Base-by-base conservation (phyloP, 2,888 invertebrate species). In the Perdita meconis region DNA sequence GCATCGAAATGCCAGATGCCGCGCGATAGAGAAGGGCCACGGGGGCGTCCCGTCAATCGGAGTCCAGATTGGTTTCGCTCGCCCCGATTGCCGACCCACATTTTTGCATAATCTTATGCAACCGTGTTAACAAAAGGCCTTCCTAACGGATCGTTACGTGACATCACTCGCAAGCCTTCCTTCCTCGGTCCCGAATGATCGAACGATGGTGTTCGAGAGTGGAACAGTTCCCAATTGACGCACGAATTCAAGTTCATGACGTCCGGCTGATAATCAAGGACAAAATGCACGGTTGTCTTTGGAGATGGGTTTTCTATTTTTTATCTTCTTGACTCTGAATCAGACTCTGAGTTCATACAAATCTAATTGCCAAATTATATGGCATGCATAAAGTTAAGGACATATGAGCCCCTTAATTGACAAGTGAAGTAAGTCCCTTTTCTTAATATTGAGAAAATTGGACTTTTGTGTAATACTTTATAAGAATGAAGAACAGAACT, bases 41-140 rank as follows among this genome's bases (percentile, higher is more conserved):
- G 22, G 10, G 40, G 13, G 13, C 13, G 22, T 12, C 38, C 50
- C 44, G 65, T 68, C 73, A 74, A 78, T 78, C 70, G 71, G 42
- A 59, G 73, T 65, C 74, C 66, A 63, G 70, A 77, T 75, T 73
- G 72, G 72, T 80, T 78, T 77, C 69, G 65, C 56, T 71, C 26
- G 26, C 30, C 30, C 24, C 69, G 71, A 73, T 61, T 65, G 61
- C 1, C 75, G 86, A 85, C 87, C 89, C 76, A 87, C 68, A 80
- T 85, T 78, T 86, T 87, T 78, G 78, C 79, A 79, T 87, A 87
- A 88, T 86, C 82, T 89, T 88, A 89, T 89, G 89, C 86, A 89
- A 88, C 79, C 77, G 86, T 88, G 88, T 79, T 87, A 78, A 86
- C 81, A 78, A 82, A 84, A 83, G 67, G 81, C 53, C 68, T 64